Evolutionary conservation across 2,113 vertebrate genomes (phyloP), one percentile per base, ranked within the genome.

Genomic region (Esox niger): DNA sequence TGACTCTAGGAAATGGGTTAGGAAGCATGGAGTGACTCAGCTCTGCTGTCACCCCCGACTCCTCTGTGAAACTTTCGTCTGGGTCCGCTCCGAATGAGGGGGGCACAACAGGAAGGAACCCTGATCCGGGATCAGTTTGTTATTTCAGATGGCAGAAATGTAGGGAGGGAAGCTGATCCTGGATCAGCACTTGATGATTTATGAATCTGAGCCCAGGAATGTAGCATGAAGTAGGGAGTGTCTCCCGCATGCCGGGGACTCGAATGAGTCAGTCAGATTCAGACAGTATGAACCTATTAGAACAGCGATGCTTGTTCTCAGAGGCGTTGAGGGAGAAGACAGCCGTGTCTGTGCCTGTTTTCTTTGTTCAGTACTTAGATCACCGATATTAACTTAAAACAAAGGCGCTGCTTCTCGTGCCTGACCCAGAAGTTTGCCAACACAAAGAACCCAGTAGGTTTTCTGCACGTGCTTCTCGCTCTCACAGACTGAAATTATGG

Each of bases 251-350:
- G 47, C 47, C 21, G 10, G 46, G 61, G 35, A 15, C 49, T 0
- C 8, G 9, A 27, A 61, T 78, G 82, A 80, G 69, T 83, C 73
- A 79, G 49, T 17, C 9, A 75, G 79, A 87, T 59, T 84, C 78
- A 80, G 64, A 0, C 33, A 17, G 38, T 32, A 26, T 64, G 21
- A 31, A 2, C 64, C 52, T 71, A 6, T 26, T 71, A 65, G 79
- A 80, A 71, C 66, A 60, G 26, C 5, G 1, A 1, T 8, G 32
- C 33, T 68, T 80, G 58, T 81, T 4, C 3, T 25, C 15, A 59
- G 64, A 6, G 64, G n/a, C n/a, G n/a, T n/a, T 76, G 73, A 73
- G 74, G 23, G 6, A 63, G 54, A 64, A 26, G 20, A 0, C 2
- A 2, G 9, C 21, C 61, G 29, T 7, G 69, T 64, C 73, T 59